Conservation (phyloP, 2,113 vertebrate genomes). For the Serilophus lunatus region DNA sequence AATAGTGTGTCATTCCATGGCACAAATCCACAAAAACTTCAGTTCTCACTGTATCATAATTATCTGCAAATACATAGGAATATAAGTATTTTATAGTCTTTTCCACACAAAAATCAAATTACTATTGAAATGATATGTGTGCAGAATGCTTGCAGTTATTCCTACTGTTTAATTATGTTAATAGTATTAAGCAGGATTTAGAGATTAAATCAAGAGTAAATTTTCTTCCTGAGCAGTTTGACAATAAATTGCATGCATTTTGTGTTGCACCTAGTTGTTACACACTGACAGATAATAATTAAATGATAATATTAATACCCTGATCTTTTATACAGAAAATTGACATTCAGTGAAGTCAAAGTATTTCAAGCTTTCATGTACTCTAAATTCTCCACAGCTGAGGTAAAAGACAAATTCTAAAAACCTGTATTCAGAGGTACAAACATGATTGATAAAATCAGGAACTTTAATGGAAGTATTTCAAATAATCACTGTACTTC, state of each 20-base stretch:
- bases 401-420: background rate
- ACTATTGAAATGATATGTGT: background rate
- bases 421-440: background rate
- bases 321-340: background rate
- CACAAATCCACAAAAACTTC: background rate
- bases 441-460: background rate
- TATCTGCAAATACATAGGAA: background rate
- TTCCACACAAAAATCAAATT: background rate
- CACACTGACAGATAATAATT: background rate
- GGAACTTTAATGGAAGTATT: background rate
- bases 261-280: background rate
- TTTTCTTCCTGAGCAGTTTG: slow-evolving; percentile 27
- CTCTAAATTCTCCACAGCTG: background rate
- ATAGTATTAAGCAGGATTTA: slow-evolving; percentile 19
- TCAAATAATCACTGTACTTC: background rate
- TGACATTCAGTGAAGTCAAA: background rate
- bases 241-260: background rate
- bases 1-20: background rate
- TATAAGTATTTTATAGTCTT: background rate
- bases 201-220: slow-evolving; percentile 32
- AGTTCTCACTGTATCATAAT: background rate
- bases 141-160: background rate
- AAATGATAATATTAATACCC: background rate
- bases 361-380: background rate
- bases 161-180: slow-evolving; percentile 24